phyloP scores from a whole-genome alignment of 2,797 vertebrate species.

The Nyctibius grandis region DNA sequence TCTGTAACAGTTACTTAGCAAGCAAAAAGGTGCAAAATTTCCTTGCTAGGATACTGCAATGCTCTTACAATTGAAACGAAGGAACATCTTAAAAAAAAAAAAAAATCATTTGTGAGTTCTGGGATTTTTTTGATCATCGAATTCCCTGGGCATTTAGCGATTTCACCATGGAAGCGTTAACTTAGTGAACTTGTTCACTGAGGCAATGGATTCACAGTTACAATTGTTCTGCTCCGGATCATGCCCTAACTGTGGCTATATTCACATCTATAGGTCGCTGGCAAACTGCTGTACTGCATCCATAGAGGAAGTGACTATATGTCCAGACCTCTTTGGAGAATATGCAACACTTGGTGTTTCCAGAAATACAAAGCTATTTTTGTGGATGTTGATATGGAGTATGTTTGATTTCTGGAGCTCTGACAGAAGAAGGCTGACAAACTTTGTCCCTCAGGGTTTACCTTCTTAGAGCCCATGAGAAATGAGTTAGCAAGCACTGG shows the following conservation, averaged over 20 bases:
- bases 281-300: not conserved
- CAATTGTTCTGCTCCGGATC: not conserved
- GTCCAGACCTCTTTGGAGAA: not conserved
- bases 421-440: not conserved
- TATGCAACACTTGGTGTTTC: too few relatives aligned
- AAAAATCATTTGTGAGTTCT: not conserved
- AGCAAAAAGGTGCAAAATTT: not conserved
- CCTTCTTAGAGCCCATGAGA: not conserved
- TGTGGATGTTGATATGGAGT: not conserved
- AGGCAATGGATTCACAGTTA: not conserved
- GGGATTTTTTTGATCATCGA: rapidly evolving
- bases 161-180: not conserved
- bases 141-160: not conserved
- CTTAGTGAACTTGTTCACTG: not conserved
- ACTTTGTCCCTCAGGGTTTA: rapidly evolving
- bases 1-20: not conserved
- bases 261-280: not conserved
- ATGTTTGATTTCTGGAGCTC: not conserved
- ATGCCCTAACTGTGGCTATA: not conserved
- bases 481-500: not conserved
- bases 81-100: too few relatives aligned
- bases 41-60: not conserved
- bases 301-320: rapidly evolving
- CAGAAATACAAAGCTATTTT: not conserved
- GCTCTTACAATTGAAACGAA: not conserved